Base-by-base conservation (phyloP, 2,797 vertebrate species). In the Emys orbicularis region DNA sequence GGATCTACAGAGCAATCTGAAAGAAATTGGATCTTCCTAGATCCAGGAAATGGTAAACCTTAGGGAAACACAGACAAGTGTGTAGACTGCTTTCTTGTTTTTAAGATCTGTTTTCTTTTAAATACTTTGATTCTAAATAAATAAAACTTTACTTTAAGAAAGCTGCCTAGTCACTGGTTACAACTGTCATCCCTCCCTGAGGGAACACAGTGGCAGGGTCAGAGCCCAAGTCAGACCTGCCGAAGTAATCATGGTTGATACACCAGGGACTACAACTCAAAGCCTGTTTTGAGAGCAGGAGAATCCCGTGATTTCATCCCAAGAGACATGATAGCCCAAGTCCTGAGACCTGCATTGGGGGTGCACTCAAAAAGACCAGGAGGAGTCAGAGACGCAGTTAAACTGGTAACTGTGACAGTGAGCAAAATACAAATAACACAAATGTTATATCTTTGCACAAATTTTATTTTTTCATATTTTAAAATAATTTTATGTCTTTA, bases 81-180 rank as follows among this genome's bases (percentile, higher is more conserved):
- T 44, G 81, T 81, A 84, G 27, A 52, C 37, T 37, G 13, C 18
- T 86, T 88, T 87, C 89, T n/a, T 86, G 74, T 27, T 84, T 84
- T 76, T 80, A 44, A 89, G 31, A 76, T 83, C 31, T 77, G 4
- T 83, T 93, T 88, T 90, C 49, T 83, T 41, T 81, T 81, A 83
- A 86, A 83, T 85, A 15, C 12, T 91, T 89, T 56, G 53, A 85
- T 91, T 85, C 81, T 89, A 93, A 95, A 57, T 85, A 92, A 90
- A 52, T n/a, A 68, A 68, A 86, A 81, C 81, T 95, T 52, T 88
- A 81, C 37, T 44, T 74, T 44, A 44, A 44, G 72, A 37, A 74
- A 12, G 72, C 41, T 44, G 23, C 74, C 23, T 86, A 49, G 79
- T 95, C 56, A n/a, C 49, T 86, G 4, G 54, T 80, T 90, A 23